Evolutionary conservation across 2,113 vertebrate species (phyloP).

Genomic region (Himantopus leucocephalus): DNA sequence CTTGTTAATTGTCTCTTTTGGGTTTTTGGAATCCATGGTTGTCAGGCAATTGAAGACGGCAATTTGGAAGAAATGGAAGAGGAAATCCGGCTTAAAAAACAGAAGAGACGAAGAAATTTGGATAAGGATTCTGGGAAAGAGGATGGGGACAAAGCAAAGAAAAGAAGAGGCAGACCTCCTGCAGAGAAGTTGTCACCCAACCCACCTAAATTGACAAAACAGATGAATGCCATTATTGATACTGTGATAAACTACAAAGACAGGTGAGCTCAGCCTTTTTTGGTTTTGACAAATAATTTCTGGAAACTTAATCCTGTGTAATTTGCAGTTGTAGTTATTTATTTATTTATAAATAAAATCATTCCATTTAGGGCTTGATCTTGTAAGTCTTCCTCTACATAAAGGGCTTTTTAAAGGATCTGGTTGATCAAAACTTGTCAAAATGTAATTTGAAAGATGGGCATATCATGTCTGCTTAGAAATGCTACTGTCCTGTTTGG

Average conservation of each 20-base stretch:
- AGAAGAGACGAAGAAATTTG: slow-evolving; percentile 86
- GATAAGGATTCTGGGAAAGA: slow-evolving; percentile 86
- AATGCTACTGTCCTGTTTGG: background rate
- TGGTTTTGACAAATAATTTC: background rate
- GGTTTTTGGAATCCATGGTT: background rate
- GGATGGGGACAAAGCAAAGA: slow-evolving; percentile 84
- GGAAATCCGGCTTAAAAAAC: slow-evolving; percentile 90
- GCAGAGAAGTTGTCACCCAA: slow-evolving; percentile 91
- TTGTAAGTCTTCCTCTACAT: background rate
- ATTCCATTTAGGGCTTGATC: background rate
- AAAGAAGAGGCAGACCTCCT: slow-evolving; percentile 88
- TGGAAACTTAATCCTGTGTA: background rate
- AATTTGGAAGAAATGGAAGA: slow-evolving; percentile 97
- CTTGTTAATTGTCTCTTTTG: background rate
- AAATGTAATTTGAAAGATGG: background rate
- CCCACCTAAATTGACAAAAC: slow-evolving; percentile 88
- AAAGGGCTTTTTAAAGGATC: background rate
- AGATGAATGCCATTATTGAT: slow-evolving; percentile 90
- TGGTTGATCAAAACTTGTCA: background rate
- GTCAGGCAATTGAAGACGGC: slow-evolving; percentile 90
- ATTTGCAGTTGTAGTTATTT: background rate
- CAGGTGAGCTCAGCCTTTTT: slow-evolving; percentile 69
- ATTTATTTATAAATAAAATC: background rate
- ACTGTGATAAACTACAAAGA: slow-evolving; percentile 95
- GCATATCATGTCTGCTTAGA: background rate